These are phyloP conservation scores for Nomada flava DNA, from an alignment of 2,888 invertebrate genomes.

Conservation along the genomic window DNA sequence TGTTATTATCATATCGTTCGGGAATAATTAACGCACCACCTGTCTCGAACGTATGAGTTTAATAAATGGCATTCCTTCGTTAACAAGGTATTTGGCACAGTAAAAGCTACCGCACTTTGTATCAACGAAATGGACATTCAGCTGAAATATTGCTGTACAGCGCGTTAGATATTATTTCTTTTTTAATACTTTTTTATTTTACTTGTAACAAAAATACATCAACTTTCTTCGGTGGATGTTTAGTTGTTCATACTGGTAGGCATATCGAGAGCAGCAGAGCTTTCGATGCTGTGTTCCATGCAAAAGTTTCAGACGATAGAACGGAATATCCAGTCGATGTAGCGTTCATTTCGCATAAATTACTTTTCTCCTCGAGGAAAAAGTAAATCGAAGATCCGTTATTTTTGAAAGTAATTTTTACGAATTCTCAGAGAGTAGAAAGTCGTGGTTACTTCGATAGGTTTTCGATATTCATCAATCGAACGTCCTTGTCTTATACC, in stretches of 20 bases:
- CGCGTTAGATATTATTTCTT: not conserved
- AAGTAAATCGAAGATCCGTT: conserved; percentile 40
- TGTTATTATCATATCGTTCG: not conserved
- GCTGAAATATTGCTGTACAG: not conserved
- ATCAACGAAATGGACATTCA: too few species aligned
- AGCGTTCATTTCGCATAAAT: conserved; percentile 30
- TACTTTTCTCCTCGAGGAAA: conserved; percentile 33
- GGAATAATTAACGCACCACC: not conserved
- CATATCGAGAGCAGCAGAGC: too few species aligned
- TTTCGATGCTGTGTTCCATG: not conserved
- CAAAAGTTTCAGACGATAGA: not conserved
- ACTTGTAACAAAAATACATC: not conserved
- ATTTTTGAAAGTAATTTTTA: conserved; percentile 49
- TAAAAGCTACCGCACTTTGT: not conserved
- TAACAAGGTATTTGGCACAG: too few species aligned
- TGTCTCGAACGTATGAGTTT: not conserved
- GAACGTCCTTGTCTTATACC: not conserved
- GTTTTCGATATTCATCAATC: not conserved
- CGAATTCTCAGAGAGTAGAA: not conserved
- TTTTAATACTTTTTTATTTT: not conserved
- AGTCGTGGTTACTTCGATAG: not conserved
- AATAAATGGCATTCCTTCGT: not conserved
- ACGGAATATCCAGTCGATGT: not conserved
- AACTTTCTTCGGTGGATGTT: not conserved
- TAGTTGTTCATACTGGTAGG: not conserved